Conservation (phyloP, 1,140 invertebrate species). For the Sweltsa coloradensis region DNA sequence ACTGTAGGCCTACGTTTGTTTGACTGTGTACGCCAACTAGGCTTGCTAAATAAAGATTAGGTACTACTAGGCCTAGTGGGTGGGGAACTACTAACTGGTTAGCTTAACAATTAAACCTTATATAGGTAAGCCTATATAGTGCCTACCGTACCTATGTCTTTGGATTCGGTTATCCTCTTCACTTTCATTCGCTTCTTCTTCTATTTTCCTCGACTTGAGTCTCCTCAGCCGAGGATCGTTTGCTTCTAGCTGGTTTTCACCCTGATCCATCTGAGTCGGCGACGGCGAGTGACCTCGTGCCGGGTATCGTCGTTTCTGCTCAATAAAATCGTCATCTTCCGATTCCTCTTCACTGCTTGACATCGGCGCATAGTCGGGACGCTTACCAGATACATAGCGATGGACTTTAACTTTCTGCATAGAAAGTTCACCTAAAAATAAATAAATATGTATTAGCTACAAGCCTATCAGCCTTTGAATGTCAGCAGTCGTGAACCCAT, state of each 20-base stretch:
- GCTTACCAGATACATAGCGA: constrained; percentile 83
- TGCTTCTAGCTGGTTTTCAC: constrained; percentile 30
- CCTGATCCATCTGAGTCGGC: constrained; percentile 29
- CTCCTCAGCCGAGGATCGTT: constrained; percentile 68
- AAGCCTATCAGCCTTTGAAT: background rate
- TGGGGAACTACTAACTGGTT: no score
- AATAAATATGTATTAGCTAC: constrained; percentile 5
- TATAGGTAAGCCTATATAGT: no score
- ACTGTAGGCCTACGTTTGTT: no score
- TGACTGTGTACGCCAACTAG: no score
- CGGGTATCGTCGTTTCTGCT: constrained; percentile 32
- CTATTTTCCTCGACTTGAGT: constrained; percentile 26
- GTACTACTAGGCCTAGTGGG: no score
- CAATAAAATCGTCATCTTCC: constrained; percentile 73
- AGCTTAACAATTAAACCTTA: no score
- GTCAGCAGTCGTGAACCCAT: background rate
- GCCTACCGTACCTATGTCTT: constrained; percentile 25
- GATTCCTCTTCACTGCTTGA: constrained; percentile 72
- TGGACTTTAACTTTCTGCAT: constrained; percentile 97
- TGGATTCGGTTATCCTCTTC: constrained; percentile 33
- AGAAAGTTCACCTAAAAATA: constrained; percentile 66
- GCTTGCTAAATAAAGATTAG: no score
- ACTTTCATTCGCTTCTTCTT: constrained; percentile 27
- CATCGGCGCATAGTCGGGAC: constrained; percentile 81
- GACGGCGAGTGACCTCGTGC: constrained; percentile 17